Evolutionary conservation across 2,888 invertebrate genomes (phyloP).

Genomic region (Dryocosmus kuriphilus): DNA sequence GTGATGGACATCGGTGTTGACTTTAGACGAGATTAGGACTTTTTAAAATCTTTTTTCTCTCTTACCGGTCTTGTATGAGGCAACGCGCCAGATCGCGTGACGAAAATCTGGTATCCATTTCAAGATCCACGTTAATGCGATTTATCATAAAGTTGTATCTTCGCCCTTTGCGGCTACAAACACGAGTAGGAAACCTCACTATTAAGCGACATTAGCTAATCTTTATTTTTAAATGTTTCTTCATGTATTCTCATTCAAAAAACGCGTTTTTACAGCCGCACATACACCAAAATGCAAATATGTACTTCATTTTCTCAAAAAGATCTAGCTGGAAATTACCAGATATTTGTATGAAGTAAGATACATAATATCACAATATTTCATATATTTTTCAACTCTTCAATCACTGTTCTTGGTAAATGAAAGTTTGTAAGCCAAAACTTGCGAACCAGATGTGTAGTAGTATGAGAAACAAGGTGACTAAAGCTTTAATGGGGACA

Average conservation of each 20-base stretch:
- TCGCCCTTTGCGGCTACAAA: conserved; percentile 1
- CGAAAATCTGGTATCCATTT: conserved; percentile 33
- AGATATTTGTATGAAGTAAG: too few species aligned
- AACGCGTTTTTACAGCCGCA: too few species aligned
- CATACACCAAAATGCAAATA: too few species aligned
- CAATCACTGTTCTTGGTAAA: neutral
- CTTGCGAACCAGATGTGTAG: neutral
- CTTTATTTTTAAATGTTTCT: neutral
- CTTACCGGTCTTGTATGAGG: neutral
- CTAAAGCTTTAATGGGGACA: neutral
- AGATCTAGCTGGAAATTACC: too few species aligned
- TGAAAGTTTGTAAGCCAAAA: neutral
- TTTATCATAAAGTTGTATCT: conserved; percentile 36
- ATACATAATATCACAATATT: too few species aligned
- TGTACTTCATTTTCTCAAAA: too few species aligned
- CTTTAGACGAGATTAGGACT: neutral
- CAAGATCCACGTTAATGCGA: conserved; percentile 14
- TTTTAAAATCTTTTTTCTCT: neutral
- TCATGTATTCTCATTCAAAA: neutral
- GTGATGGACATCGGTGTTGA: conserved; percentile 2
- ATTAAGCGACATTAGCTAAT: neutral
- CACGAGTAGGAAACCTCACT: conserved; percentile 3
- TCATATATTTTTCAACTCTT: neutral
- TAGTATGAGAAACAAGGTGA: neutral
- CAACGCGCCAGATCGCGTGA: conserved; percentile 4